These are phyloP conservation scores for zebrafish (Danio rerio) DNA, from an alignment of 2,113 vertebrate genomes.

Conservation along the genomic window DNA sequence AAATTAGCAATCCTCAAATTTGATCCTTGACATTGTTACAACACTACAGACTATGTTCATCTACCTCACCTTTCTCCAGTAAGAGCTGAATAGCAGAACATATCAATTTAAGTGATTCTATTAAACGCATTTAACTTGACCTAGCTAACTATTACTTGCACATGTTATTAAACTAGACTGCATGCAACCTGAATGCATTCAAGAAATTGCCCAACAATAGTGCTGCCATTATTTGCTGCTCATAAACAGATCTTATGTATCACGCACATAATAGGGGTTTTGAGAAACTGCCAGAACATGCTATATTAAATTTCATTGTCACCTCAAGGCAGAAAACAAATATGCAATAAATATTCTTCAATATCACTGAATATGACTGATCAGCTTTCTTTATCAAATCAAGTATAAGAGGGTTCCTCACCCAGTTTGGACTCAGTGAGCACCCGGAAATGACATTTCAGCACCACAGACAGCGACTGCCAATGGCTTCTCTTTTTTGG, in stretches of 20 bases:
- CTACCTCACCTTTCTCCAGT: not conserved
- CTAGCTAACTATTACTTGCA: not conserved
- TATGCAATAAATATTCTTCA: not conserved
- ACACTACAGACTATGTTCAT: not conserved
- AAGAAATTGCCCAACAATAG: not conserved
- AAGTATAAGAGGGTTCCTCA: not conserved
- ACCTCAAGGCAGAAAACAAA: not conserved
- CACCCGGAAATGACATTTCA: conserved; percentile 42
- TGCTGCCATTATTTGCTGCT: not conserved
- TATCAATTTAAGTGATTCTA: not conserved
- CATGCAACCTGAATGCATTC: not conserved
- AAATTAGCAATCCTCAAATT: too few species aligned
- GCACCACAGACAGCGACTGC: conserved; percentile 57
- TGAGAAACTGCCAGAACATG: not conserved
- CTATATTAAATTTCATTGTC: not conserved
- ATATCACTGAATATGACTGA: not conserved
- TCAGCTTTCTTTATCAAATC: not conserved
- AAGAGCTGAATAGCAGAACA: not conserved
- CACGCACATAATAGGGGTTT: not conserved
- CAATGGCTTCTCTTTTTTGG: not conserved
- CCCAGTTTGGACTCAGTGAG: not conserved
- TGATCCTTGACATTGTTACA: not conserved
- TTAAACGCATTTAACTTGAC: not conserved
- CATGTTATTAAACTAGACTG: not conserved
- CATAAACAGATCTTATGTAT: not conserved